Evolutionary conservation across 2,888 invertebrate genomes (phyloP), one percentile per base, ranked within the genome.

Genomic region (Helleia helle): DNA sequence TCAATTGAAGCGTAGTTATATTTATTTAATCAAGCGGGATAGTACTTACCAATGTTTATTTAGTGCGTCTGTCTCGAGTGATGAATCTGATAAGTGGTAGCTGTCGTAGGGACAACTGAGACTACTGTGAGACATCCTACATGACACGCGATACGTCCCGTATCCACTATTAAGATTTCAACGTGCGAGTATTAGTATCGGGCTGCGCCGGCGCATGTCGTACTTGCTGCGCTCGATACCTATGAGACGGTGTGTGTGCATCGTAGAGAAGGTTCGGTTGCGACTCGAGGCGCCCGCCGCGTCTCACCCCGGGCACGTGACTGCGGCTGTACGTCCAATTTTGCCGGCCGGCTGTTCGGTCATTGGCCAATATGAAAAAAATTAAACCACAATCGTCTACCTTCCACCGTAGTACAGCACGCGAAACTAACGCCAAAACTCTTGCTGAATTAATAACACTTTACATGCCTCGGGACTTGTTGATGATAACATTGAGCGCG

Each of bases 291-390:
- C 81, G 72, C 80, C 79, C 80, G 76, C 75, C 79, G 62, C 81
- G 71, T 68, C 81, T 80, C 83, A 80, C 81, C 83, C 83, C 83
- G 76, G 80, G 75, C 83, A 84, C 83, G 83, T 84, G 83, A 84
- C 83, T 81, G 77, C 70, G 65, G 72, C 72, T 54, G 62, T 62
- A 57, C 64, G 71, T 62, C 70, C 62, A 66, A 71, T 69, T 67
- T 70, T 65, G 71, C 83, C 58, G 58, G 76, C 80, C 76, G 76
- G 77, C 70, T 51, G 61, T 61, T 65, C 75, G 77, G 76, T 76
- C 79, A 79, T 81, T 79, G 79, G 80, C 80, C 75, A 73, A 61
- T 55, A 64, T 66, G 68, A 66, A 67, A 68, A 63, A 70, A 66
- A 71, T 63, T n/a, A 61, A 63, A 68, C 63, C 55, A 56, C 67